Evolutionary conservation across 2,797 vertebrate genomes (phyloP).

Genomic region (Phyllotis vaccarum): DNA sequence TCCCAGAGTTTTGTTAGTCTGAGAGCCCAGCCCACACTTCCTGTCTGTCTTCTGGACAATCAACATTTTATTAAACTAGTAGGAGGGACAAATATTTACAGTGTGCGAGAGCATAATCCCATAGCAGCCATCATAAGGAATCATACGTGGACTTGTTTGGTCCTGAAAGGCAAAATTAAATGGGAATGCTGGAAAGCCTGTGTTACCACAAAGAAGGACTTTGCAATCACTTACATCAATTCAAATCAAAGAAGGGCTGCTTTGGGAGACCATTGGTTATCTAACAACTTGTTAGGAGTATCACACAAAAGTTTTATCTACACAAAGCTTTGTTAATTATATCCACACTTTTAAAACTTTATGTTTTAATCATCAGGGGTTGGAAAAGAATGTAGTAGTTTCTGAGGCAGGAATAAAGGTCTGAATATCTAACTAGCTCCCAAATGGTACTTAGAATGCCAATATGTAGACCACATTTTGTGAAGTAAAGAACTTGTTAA

Average conservation of each 20-base stretch:
- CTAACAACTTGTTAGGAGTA: not conserved
- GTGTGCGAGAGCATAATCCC: too few relatives aligned
- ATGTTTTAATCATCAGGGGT: not conserved
- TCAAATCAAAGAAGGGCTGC: constrained; percentile 11
- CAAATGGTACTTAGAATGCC: not conserved
- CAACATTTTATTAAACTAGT: too few relatives aligned
- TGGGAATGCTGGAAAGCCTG: not conserved
- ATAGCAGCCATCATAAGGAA: not conserved
- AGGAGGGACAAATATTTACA: too few relatives aligned
- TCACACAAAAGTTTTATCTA: not conserved
- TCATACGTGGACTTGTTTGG: not conserved
- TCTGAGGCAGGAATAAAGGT: not conserved
- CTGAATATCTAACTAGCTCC: constrained; percentile 42
- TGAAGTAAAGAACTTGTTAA: constrained; percentile 6
- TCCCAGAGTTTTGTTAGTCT: too few relatives aligned
- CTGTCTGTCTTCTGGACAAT: too few relatives aligned
- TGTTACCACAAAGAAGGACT: not conserved
- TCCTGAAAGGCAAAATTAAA: not conserved
- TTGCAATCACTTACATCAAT: not conserved
- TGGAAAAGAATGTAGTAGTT: constrained; percentile 10
- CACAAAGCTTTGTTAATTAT: not conserved
- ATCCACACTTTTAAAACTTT: constrained; percentile 43
- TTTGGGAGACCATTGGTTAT: constrained; percentile 22
- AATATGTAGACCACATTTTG: not conserved
- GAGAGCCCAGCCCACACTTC: too few relatives aligned